phyloP scores from a whole-genome alignment of 2,888 invertebrate species.

The Dynastes grantii region DNA sequence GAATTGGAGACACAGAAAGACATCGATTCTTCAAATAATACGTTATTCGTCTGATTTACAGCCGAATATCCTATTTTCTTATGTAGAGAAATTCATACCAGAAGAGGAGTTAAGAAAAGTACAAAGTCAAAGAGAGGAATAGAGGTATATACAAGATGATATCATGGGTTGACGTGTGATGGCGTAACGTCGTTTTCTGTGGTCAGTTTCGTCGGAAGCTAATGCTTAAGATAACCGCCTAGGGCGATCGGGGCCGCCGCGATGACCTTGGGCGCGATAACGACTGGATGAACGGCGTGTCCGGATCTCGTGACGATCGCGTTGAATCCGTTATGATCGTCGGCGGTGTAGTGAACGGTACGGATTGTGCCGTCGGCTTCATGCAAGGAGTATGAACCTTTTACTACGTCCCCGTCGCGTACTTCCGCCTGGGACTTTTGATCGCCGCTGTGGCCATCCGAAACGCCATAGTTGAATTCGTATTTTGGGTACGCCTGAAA shows the following conservation, averaged over 20 bases:
- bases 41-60: not conserved
- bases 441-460: conserved; percentile 76
- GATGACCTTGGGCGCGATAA: conserved; percentile 68
- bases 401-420: conserved; percentile 77
- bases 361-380: conserved; percentile 70
- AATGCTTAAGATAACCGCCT: conserved; percentile 47
- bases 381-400: conserved; percentile 73
- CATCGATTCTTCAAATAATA: not conserved
- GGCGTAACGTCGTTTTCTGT: conserved; percentile 5
- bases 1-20: not conserved
- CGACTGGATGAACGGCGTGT: conserved; percentile 73
- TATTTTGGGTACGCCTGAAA: conserved; percentile 75
- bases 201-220: conserved; percentile 32
- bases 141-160: conserved; percentile 47
- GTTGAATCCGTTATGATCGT: conserved; percentile 81
- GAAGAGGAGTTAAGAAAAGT: no score
- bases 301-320: conserved; percentile 80
- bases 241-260: conserved; percentile 66
- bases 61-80: no score
- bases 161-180: conserved; percentile 14
- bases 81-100: no score
- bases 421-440: conserved; percentile 70
- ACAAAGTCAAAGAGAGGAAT: not conserved
- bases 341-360: conserved; percentile 79
- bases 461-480: conserved; percentile 78